Conservation (phyloP, 1,140 invertebrate species). For the Heliconius melpomene region DNA sequence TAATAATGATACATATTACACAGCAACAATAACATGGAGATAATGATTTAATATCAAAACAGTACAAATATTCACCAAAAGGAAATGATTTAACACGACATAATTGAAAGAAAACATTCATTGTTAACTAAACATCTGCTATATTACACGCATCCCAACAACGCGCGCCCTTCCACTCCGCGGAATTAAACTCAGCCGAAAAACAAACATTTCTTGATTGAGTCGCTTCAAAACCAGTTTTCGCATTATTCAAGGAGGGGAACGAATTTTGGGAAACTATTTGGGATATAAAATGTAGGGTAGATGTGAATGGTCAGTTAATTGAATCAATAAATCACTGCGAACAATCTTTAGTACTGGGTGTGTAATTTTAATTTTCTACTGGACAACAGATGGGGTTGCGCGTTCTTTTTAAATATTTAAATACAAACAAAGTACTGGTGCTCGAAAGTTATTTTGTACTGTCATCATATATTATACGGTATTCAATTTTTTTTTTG, state of each 20-base stretch:
- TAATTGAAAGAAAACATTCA: slow-evolving; percentile 68
- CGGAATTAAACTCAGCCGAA: slow-evolving; percentile 64
- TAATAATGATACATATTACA: too few relatives aligned
- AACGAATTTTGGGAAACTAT: slow-evolving; percentile 65
- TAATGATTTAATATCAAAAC: neutral
- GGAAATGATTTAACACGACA: slow-evolving; percentile 10
- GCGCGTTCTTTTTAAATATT: slow-evolving; percentile 55
- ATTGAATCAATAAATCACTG: slow-evolving; percentile 74
- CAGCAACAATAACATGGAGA: neutral
- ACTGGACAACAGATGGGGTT: slow-evolving; percentile 59
- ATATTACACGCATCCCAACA: slow-evolving; percentile 49
- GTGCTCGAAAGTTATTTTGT: slow-evolving; percentile 47
- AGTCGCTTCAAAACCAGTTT: slow-evolving; percentile 60
- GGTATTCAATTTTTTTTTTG: slow-evolving; percentile 51
- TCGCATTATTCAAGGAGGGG: slow-evolving; percentile 54
- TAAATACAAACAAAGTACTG: slow-evolving; percentile 50
- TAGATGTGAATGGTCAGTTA: slow-evolving; percentile 74
- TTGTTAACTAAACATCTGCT: slow-evolving; percentile 59
- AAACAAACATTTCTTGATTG: slow-evolving; percentile 75
- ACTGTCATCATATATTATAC: slow-evolving; percentile 54
- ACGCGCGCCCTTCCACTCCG: slow-evolving; percentile 51
- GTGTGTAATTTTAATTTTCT: slow-evolving; percentile 36
- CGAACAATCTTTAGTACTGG: slow-evolving; percentile 45
- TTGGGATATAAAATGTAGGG: slow-evolving; percentile 55
- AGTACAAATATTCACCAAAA: neutral